phyloP scores from a whole-genome alignment of 2,797 vertebrate genomes.

The Mycteria americana region DNA sequence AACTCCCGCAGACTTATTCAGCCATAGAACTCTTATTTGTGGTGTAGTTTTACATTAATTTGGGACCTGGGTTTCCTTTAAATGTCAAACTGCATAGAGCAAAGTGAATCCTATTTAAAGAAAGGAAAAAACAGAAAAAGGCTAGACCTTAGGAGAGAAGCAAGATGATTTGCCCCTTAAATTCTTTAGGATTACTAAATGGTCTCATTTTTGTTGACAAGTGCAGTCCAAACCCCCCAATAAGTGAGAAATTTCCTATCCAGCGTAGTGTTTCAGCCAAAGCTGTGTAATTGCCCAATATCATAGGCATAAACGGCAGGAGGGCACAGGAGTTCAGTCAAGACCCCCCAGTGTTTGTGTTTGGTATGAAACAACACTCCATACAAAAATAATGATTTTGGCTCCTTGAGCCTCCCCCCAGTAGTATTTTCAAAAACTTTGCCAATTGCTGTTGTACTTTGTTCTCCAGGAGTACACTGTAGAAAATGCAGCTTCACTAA shows the following conservation, averaged over 20 bases:
- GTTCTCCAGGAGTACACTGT: slow-evolving; percentile 29
- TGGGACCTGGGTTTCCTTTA: slow-evolving; percentile 32
- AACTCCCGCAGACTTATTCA: slow-evolving; percentile 63
- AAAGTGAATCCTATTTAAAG: not conserved
- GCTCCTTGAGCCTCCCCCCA: slow-evolving; percentile 45
- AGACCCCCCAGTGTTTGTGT: slow-evolving; percentile 65
- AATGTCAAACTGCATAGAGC: slow-evolving; percentile 8
- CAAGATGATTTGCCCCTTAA: not conserved
- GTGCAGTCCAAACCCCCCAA: not conserved
- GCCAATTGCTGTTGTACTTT: slow-evolving; percentile 59
- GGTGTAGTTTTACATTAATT: slow-evolving; percentile 59
- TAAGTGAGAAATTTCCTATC: slow-evolving; percentile 45
- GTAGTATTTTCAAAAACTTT: slow-evolving; percentile 59
- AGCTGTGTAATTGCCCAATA: slow-evolving; percentile 63
- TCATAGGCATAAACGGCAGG: slow-evolving; percentile 56
- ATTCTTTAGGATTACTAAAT: slow-evolving; percentile 20
- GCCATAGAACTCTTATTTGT: slow-evolving; percentile 43
- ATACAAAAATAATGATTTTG: slow-evolving; percentile 73
- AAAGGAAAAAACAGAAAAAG: not conserved
- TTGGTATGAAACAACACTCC: slow-evolving; percentile 67
- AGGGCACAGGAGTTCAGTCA: slow-evolving; percentile 59
- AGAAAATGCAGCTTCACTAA: slow-evolving; percentile 48
- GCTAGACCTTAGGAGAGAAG: not conserved
- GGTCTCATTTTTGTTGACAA: slow-evolving; percentile 36
- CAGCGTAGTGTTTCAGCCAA: slow-evolving; percentile 31